Evolutionary conservation across 2,113 vertebrate species (phyloP).

Genomic region (Archilochus colubris): DNA sequence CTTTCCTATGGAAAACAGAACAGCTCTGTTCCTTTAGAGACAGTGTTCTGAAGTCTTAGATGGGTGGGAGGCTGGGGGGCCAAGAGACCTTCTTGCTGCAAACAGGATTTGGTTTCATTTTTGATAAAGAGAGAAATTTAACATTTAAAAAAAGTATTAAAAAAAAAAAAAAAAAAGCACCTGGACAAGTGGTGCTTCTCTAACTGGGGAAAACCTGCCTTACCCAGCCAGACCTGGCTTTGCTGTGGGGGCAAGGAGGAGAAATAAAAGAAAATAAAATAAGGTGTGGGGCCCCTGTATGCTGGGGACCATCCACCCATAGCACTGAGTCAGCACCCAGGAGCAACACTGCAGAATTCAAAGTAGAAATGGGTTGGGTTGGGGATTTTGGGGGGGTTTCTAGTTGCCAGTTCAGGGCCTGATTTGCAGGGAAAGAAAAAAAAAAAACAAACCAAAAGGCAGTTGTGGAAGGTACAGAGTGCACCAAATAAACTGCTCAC

Average conservation of each 20-base stretch:
- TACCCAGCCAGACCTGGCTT: background rate
- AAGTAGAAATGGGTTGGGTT: background rate
- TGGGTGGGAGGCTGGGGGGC: background rate
- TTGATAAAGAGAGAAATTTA: background rate
- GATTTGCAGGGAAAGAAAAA: background rate
- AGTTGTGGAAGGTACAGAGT: constrained; percentile 14
- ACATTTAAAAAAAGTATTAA: background rate
- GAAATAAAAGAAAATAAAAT: background rate
- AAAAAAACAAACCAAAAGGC: background rate
- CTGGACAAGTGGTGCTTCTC: background rate
- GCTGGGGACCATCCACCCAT: background rate
- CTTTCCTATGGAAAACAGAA: constrained; percentile 46
- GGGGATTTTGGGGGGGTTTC: background rate
- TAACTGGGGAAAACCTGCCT: background rate
- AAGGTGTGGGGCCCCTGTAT: background rate
- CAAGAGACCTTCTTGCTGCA: background rate
- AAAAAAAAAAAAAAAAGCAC: background rate
- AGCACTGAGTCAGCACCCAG: background rate
- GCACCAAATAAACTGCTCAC: background rate
- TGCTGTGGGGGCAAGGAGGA: background rate
- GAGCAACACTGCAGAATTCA: constrained; percentile 18
- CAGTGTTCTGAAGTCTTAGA: background rate
- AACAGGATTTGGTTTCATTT: background rate
- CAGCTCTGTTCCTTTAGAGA: background rate
- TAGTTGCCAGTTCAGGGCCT: constrained; percentile 34